These are phyloP conservation scores for Sinella curviseta DNA, from an alignment of 1,140 invertebrate genomes.

Conservation along the genomic window DNA sequence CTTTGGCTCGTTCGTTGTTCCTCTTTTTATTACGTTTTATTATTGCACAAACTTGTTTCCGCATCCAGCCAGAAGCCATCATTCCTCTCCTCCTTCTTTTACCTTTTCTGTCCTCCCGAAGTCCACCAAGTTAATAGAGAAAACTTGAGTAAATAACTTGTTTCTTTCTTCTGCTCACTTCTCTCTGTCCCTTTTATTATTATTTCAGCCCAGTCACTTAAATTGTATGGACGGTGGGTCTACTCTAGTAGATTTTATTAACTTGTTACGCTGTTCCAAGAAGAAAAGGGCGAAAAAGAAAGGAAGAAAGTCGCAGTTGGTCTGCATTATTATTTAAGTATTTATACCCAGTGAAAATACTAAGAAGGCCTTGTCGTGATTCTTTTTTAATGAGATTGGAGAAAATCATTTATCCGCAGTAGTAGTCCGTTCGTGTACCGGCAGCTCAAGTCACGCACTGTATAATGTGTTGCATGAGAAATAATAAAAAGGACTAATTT, in stretches of 20 bases:
- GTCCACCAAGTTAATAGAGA: slow-evolving; percentile 9
- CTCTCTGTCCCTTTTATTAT: too few relatives aligned
- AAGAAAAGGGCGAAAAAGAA: slow-evolving; percentile 4
- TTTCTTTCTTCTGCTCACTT: neutral
- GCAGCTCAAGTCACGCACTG: too few relatives aligned
- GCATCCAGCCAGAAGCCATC: slow-evolving; percentile 13
- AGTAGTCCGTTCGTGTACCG: too few relatives aligned
- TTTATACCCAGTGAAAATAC: slow-evolving; percentile 2
- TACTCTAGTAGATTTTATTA: slow-evolving; percentile 14
- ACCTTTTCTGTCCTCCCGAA: slow-evolving; percentile 15
- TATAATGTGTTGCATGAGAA: too few relatives aligned
- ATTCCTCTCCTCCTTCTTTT: slow-evolving; percentile 14
- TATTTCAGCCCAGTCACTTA: neutral
- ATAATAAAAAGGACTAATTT: neutral
- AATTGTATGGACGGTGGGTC: neutral
- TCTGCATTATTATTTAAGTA: neutral
- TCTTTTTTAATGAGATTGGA: neutral
- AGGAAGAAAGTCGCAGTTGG: neutral
- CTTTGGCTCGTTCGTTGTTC: neutral
- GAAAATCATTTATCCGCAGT: too few relatives aligned
- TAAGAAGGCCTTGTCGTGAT: neutral
- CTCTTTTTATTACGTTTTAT: neutral
- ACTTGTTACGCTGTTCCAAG: neutral
- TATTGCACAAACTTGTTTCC: neutral
- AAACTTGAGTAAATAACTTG: slow-evolving; percentile 5